phyloP scores from a whole-genome alignment of 2,113 vertebrate species.

The Montifringilla adamsi region DNA sequence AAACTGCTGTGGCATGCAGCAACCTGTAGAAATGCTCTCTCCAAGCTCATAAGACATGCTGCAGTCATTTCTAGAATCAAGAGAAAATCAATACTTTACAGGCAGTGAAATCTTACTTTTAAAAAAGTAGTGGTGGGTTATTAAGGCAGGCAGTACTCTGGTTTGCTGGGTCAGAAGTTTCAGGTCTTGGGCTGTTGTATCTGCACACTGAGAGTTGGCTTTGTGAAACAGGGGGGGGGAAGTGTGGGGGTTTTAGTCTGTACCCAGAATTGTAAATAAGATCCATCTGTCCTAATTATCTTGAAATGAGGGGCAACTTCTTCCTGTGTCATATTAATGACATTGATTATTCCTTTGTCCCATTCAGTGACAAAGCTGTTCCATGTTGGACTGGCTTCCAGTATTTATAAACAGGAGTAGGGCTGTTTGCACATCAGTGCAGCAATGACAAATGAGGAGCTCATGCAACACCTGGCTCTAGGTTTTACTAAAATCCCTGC shows the following conservation, averaged over 20 bases:
- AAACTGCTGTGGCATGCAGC: slow-evolving; percentile 26
- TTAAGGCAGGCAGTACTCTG: not conserved
- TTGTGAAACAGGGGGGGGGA: not conserved
- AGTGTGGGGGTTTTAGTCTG: not conserved
- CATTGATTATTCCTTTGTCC: not conserved
- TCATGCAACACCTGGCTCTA: not conserved
- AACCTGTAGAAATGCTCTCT: slow-evolving; percentile 14
- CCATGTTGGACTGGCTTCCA: not conserved
- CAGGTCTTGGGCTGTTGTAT: not conserved
- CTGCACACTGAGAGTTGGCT: not conserved
- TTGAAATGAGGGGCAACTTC: not conserved
- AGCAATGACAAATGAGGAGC: not conserved
- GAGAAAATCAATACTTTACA: slow-evolving; percentile 17
- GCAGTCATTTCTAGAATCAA: slow-evolving; percentile 22
- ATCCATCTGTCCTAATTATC: not conserved
- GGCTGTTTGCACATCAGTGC: not conserved
- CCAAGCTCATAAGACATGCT: not conserved
- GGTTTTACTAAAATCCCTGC: not conserved
- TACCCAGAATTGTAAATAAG: not conserved
- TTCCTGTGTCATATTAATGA: not conserved
- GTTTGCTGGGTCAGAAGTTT: not conserved
- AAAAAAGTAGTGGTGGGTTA: not conserved
- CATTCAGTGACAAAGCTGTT: not conserved
- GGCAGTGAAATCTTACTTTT: not conserved
- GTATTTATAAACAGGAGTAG: not conserved